These are phyloP conservation scores for Polylopha cassiicola DNA, from an alignment of 2,888 invertebrate genomes.

Conservation along the genomic window DNA sequence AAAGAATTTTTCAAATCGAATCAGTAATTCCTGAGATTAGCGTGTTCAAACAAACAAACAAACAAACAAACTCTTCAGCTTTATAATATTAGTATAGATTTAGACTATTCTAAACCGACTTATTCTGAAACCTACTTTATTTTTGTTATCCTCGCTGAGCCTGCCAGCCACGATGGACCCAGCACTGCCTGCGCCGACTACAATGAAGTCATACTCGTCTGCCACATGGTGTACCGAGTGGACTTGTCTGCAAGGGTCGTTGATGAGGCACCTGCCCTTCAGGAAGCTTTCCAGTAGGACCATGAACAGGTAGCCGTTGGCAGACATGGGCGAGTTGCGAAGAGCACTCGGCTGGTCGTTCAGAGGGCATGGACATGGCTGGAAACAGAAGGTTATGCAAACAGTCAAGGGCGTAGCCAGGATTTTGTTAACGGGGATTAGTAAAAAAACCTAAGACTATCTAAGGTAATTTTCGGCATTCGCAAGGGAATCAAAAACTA, in stretches of 20 bases:
- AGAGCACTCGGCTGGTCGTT: slow-evolving; percentile 69
- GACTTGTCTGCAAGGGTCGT: slow-evolving; percentile 75
- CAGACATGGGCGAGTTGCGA: slow-evolving; percentile 70
- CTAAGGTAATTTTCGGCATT: too few relatives aligned
- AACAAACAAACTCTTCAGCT: too few relatives aligned
- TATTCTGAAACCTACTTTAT: slow-evolving; percentile 60
- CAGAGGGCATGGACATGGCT: slow-evolving; percentile 68
- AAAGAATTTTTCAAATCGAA: too few relatives aligned
- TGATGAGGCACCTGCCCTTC: slow-evolving; percentile 66
- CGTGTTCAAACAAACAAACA: too few relatives aligned
- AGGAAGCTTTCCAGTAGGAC: slow-evolving; percentile 76
- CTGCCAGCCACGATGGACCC: slow-evolving; percentile 80
- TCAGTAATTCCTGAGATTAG: too few relatives aligned
- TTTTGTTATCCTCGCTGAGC: slow-evolving; percentile 72
- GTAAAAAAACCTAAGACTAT: too few relatives aligned
- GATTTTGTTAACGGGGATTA: too few relatives aligned
- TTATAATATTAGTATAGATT: too few relatives aligned
- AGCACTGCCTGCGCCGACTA: slow-evolving; percentile 80
- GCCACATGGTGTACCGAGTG: slow-evolving; percentile 48
- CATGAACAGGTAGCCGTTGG: slow-evolving; percentile 78
- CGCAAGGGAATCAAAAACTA: too few relatives aligned
- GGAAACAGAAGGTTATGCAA: too few relatives aligned
- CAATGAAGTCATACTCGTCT: slow-evolving; percentile 78
- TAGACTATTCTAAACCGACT: neutral
- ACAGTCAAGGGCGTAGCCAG: too few relatives aligned